A percentile compares a stretch with the other conserved stretches of the same genome.
phyloP scores from a whole-genome alignment of 2,113 vertebrate species.

The Hystrix cristata region DNA sequence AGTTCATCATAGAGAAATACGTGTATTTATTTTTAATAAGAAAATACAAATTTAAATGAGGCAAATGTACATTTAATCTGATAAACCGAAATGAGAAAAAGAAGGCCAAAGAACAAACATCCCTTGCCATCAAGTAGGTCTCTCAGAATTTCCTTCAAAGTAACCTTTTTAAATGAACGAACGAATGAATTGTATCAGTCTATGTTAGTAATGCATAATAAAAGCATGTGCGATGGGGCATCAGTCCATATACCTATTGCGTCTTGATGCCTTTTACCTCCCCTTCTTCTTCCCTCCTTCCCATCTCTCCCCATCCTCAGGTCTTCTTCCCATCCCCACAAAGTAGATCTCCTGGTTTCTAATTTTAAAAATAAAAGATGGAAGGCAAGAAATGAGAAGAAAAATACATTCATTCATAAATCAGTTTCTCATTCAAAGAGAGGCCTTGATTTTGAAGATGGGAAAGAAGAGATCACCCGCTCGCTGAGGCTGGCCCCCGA shows the following conservation, averaged over 20 bases:
- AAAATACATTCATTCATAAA: neutral
- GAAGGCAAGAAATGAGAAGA: neutral
- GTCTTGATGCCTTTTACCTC: neutral
- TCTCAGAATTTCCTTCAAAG: neutral
- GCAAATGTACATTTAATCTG: neutral
- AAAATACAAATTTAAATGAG: conserved; percentile 33
- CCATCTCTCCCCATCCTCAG: neutral
- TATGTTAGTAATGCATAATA: neutral
- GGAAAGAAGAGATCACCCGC: neutral
- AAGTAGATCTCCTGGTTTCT: neutral
- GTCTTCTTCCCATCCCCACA: neutral
- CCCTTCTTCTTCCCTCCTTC: neutral
- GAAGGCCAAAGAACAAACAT: neutral
- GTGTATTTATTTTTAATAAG: neutral
- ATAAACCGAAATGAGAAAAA: conserved; percentile 39
- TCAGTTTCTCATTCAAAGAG: neutral
- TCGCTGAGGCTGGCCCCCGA: neutral
- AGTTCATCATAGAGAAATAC: neutral
- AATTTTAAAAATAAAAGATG: neutral
- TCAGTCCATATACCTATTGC: neutral
- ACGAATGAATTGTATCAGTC: neutral
- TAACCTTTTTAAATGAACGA: neutral
- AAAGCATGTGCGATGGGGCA: neutral
- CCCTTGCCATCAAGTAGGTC: neutral
- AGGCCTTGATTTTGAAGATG: neutral